Evolutionary conservation across 2,797 vertebrate genomes (phyloP).

Genomic region (Channa striata): DNA sequence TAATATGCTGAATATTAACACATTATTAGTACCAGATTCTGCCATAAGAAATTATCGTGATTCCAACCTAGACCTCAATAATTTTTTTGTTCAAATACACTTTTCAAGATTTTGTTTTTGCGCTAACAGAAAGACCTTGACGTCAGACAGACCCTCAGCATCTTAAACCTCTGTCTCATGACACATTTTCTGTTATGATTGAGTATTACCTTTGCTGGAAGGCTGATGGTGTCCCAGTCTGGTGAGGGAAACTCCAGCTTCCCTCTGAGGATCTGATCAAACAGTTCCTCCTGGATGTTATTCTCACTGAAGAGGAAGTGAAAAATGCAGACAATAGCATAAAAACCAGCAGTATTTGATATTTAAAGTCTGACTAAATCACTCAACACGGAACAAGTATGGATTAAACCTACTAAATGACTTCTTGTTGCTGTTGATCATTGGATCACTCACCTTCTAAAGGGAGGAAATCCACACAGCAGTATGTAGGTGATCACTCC

Average conservation of each 20-base stretch:
- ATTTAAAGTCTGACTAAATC: no score
- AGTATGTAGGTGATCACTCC: conserved; percentile 97
- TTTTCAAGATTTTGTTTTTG: no score
- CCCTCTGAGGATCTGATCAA: conserved; percentile 96
- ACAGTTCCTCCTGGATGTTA: conserved; percentile 97
- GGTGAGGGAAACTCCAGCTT: conserved; percentile 96
- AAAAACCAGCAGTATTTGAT: not conserved
- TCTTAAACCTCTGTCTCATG: no score
- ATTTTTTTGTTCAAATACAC: no score
- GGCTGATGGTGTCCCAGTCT: conserved; percentile 96
- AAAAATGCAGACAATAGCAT: not conserved
- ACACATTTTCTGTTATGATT: no score
- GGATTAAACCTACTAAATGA: no score
- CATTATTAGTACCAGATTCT: no score
- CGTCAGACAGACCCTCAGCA: no score
- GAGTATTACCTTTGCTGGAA: conserved; percentile 90
- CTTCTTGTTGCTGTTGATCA: no score
- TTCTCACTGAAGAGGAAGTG: conserved; percentile 86
- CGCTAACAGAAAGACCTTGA: not conserved
- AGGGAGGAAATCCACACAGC: conserved; percentile 96
- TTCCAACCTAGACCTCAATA: no score
- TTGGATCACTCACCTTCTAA: conserved; percentile 87
- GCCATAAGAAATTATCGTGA: no score
- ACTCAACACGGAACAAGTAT: not conserved
- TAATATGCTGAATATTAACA: no score